Evolutionary conservation across 2,888 invertebrate genomes (phyloP).

Genomic region (Orgyia antiqua): DNA sequence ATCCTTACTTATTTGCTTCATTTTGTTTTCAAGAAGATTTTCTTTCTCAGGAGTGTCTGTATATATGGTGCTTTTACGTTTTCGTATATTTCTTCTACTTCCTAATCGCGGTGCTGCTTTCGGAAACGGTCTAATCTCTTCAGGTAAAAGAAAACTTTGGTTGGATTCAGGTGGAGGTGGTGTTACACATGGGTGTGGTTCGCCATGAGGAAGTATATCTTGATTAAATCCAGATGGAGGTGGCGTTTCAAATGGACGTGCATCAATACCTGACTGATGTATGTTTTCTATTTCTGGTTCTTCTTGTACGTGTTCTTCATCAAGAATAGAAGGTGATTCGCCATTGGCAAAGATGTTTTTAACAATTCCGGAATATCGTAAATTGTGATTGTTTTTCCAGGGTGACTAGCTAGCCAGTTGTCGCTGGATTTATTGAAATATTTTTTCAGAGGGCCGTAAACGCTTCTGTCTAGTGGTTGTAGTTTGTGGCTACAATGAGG

Average conservation of each 20-base stretch:
- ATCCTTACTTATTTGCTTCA: constrained; percentile 5
- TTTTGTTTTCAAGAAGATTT: constrained; percentile 10
- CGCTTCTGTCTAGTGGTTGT: constrained; percentile 5
- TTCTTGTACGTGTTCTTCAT: constrained; percentile 2
- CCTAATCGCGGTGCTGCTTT: constrained; percentile 7
- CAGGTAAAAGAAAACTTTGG: constrained; percentile 5
- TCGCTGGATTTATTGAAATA: constrained; percentile 5
- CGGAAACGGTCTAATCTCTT: constrained; percentile 7
- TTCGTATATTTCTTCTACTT: constrained; percentile 8
- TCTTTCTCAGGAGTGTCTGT: constrained; percentile 10
- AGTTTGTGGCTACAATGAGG: constrained; percentile 3
- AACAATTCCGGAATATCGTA: constrained; percentile 2
- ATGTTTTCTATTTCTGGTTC: constrained; percentile 5
- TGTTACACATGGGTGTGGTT: constrained; percentile 2
- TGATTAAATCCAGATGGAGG: constrained; percentile 3
- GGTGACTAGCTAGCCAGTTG: constrained; percentile 5
- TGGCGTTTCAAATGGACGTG: constrained; percentile 4
- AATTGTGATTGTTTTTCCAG: constrained; percentile 6
- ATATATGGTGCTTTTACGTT: constrained; percentile 8
- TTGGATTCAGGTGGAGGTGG: constrained; percentile 3
- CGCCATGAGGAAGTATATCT: constrained; percentile 6
- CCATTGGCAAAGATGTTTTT: constrained; percentile 1
- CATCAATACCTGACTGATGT: constrained; percentile 2
- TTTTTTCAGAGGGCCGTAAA: constrained; percentile 9
- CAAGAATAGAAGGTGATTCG: constrained; percentile 5